These are phyloP conservation scores for Lepus timidus DNA, from an alignment of 2,113 vertebrate genomes.

Conservation along the genomic window DNA sequence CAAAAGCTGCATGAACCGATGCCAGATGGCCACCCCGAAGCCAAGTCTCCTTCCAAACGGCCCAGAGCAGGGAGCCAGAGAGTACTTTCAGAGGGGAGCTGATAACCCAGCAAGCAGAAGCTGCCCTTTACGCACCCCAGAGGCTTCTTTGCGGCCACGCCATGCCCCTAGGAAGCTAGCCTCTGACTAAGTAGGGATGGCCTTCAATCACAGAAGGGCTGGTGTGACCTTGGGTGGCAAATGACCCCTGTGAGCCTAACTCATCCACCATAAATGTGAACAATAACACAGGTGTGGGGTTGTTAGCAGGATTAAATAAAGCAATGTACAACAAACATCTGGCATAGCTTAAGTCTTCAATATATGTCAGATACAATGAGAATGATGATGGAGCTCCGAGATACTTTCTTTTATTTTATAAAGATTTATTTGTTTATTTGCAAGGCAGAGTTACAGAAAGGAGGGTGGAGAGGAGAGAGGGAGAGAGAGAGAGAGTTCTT, in stretches of 20 bases:
- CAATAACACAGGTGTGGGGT: not conserved
- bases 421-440: no score
- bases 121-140: not conserved
- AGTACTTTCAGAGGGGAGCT: not conserved
- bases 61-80: not conserved
- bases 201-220: not conserved
- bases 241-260: not conserved
- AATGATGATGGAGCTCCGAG: not conserved
- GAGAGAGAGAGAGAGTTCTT: no score
- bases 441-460: no score
- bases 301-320: not conserved
- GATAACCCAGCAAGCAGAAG: not conserved
- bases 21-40: constrained; percentile 72
- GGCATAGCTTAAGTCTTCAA: not conserved
- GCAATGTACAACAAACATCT: not conserved
- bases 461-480: no score
- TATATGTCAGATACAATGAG: constrained; percentile 19
- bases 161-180: not conserved
- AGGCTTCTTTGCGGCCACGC: not conserved
- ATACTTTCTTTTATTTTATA: not conserved
- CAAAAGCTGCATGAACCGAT: constrained; percentile 75
- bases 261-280: not conserved
- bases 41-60: constrained; percentile 63
- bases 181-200: not conserved
- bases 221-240: not conserved